Percentiles rank a stretch among this genome's conserved stretches.
Conservation (phyloP, 1,140 invertebrate species). For the Epicauta chinensis region DNA sequence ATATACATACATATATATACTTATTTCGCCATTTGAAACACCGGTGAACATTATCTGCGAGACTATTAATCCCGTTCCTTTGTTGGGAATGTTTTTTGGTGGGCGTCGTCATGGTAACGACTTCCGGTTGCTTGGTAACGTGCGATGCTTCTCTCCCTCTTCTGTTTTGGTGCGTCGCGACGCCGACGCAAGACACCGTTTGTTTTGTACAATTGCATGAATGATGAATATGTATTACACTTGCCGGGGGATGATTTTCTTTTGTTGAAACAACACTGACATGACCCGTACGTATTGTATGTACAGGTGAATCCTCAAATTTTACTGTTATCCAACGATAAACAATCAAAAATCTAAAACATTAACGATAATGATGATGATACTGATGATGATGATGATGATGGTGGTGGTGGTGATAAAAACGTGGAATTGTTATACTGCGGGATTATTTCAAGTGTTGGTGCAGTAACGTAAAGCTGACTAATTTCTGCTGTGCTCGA, state of each 20-base stretch:
- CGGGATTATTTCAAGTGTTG: too few relatives aligned
- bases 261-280: too few relatives aligned
- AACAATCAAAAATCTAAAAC: too few relatives aligned
- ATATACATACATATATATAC: slow-evolving; percentile 16
- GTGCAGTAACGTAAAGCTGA: too few relatives aligned
- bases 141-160: slow-evolving; percentile 20
- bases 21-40: slow-evolving; percentile 39
- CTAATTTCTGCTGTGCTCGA: too few relatives aligned
- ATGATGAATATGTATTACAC: slow-evolving; percentile 35
- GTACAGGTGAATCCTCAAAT: too few relatives aligned
- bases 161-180: slow-evolving; percentile 17
- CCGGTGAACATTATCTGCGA: slow-evolving; percentile 37
- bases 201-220: slow-evolving; percentile 36
- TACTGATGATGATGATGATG: too few relatives aligned
- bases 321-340: too few relatives aligned
- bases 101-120: slow-evolving; percentile 36
- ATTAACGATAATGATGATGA: too few relatives aligned
- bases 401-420: too few relatives aligned
- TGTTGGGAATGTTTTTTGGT: slow-evolving; percentile 41
- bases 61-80: slow-evolving; percentile 41
- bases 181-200: slow-evolving; percentile 32
- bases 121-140: slow-evolving; percentile 36
- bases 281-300: too few relatives aligned
- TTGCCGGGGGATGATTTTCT: slow-evolving; percentile 8
- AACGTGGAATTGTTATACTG: too few relatives aligned